Evolutionary conservation across 2,797 vertebrate genomes (phyloP).

Genomic region (Chaenodraco wilsoni): DNA sequence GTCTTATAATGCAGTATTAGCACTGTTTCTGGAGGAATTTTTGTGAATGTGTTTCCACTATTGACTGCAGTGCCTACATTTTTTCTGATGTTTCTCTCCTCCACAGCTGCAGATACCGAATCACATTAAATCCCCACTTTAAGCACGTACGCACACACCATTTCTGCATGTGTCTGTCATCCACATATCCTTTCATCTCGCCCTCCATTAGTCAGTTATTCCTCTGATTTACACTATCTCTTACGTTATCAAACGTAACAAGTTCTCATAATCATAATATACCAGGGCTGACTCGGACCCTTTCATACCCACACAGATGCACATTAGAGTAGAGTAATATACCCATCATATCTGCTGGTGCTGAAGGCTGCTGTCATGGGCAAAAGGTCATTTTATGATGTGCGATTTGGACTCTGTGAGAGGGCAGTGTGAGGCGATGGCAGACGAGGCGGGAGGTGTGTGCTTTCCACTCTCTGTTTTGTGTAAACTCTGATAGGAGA

Average conservation of each 20-base stretch:
- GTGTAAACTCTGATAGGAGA: slow-evolving; percentile 50
- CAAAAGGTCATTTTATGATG: slow-evolving; percentile 67
- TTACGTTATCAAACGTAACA: slow-evolving; percentile 56
- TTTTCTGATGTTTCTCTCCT: slow-evolving; percentile 13
- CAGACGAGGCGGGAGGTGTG: slow-evolving; percentile 53
- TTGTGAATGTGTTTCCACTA: neutral
- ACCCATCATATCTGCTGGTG: slow-evolving; percentile 69
- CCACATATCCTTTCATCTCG: slow-evolving; percentile 46
- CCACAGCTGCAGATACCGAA: slow-evolving; percentile 21
- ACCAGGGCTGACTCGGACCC: slow-evolving; percentile 26
- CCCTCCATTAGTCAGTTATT: slow-evolving; percentile 53
- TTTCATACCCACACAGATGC: slow-evolving; percentile 39
- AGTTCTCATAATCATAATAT: slow-evolving; percentile 58
- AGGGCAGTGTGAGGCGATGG: slow-evolving; percentile 57
- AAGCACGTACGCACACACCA: neutral
- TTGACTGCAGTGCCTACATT: slow-evolving; percentile 3
- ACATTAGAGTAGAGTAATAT: slow-evolving; percentile 46
- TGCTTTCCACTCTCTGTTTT: slow-evolving; percentile 42
- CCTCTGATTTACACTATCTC: slow-evolving; percentile 43
- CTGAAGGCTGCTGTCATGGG: slow-evolving; percentile 74
- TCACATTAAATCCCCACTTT: slow-evolving; percentile 5
- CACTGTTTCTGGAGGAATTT: neutral
- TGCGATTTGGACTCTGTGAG: slow-evolving; percentile 33
- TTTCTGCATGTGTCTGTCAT: slow-evolving; percentile 55
- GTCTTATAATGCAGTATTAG: neutral